Evolutionary conservation across 2,113 vertebrate species (phyloP).

Genomic region (Sinocyclocheilus anophthalmus): DNA sequence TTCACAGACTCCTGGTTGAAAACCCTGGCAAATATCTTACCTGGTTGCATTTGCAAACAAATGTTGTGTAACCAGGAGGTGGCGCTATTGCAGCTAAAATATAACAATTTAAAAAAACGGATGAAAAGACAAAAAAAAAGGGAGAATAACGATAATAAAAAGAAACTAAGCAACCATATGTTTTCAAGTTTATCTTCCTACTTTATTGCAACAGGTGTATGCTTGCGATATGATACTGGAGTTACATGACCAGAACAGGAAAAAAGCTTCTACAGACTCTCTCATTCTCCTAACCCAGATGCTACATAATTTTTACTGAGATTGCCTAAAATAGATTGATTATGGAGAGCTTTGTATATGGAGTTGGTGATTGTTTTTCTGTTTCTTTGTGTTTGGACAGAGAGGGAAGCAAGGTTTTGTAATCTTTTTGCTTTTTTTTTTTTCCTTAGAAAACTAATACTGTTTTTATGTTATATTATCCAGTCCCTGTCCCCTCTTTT

Average conservation of each 20-base stretch:
- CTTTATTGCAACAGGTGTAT: slow-evolving; percentile 1
- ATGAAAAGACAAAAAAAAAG: too few species aligned
- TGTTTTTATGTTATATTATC: not conserved
- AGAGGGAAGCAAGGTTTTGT: too few species aligned
- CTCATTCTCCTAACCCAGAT: not conserved
- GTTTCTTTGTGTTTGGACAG: too few species aligned
- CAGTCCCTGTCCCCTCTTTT: not conserved
- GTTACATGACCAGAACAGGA: not conserved
- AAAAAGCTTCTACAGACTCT: not conserved
- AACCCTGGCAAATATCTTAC: not conserved
- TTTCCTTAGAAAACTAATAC: too few species aligned
- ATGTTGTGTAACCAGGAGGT: not conserved
- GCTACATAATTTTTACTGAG: not conserved
- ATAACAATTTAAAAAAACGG: too few species aligned
- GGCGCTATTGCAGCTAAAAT: not conserved
- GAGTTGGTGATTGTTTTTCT: not conserved
- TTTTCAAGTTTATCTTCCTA: not conserved
- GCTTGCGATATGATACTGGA: not conserved
- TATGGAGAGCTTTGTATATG: not conserved
- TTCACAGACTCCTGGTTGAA: not conserved
- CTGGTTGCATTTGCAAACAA: not conserved
- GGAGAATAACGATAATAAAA: too few species aligned
- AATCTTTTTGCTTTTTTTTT: too few species aligned
- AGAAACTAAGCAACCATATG: too few species aligned
- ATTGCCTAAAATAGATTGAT: not conserved